These are phyloP conservation scores for Lacerta agilis DNA, from an alignment of 2,797 vertebrate species.

Conservation along the genomic window DNA sequence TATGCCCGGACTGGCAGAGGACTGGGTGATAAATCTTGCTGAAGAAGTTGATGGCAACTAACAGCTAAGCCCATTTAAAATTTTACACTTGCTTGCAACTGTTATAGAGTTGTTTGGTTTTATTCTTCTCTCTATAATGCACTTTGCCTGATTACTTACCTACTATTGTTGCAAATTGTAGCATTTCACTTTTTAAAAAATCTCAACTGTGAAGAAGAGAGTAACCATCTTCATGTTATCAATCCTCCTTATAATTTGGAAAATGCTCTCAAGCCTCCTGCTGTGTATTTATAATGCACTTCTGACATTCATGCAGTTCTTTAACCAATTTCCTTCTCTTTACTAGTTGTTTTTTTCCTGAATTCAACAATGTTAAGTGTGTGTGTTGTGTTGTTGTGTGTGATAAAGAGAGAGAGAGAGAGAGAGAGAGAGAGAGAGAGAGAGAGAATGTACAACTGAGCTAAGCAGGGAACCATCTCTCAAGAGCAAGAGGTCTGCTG, in stretches of 20 bases:
- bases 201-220: neutral
- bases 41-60: neutral
- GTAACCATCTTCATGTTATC: neutral
- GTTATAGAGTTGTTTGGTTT: neutral
- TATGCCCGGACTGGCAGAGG: neutral
- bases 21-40: neutral
- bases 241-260: conserved; percentile 3
- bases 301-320: neutral
- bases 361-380: neutral
- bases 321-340: neutral
- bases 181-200: neutral
- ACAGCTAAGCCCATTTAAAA: neutral
- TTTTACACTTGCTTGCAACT: neutral
- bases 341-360: neutral
- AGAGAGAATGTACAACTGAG: neutral
- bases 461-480: neutral
- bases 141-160: neutral
- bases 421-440: no score
- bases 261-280: neutral
- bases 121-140: neutral
- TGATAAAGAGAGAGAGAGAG: no score
- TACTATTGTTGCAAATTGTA: neutral
- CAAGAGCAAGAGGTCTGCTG: neutral
- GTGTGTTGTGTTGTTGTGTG: no score
- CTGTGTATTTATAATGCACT: conserved; percentile 13